These are phyloP conservation scores for Diglossa cyanea DNA, from an alignment of 2,797 vertebrate genomes.

Conservation along the genomic window DNA sequence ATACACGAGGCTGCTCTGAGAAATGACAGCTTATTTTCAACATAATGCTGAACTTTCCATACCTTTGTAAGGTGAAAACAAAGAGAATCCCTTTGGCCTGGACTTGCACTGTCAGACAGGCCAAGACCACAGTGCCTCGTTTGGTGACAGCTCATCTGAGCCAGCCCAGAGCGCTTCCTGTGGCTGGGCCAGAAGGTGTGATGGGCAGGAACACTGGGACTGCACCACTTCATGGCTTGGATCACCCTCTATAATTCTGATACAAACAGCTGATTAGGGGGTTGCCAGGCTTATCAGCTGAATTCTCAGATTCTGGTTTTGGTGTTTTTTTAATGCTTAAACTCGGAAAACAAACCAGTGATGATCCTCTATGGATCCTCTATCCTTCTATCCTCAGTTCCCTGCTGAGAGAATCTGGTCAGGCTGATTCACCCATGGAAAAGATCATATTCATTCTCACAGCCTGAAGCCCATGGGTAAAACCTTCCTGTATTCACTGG, in stretches of 20 bases:
- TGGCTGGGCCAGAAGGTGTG: not conserved
- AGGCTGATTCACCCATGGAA: not conserved
- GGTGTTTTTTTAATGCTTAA: not conserved
- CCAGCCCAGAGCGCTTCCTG: not conserved
- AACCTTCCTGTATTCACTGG: not conserved
- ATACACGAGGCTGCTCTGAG: not conserved
- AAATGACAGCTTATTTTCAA: not conserved
- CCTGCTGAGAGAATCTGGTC: not conserved
- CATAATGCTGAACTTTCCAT: not conserved
- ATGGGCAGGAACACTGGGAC: fast-evolving
- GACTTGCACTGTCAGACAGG: not conserved
- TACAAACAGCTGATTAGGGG: not conserved
- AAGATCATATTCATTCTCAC: not conserved
- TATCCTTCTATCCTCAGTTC: not conserved
- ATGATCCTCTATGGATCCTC: not conserved
- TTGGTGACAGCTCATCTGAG: not conserved
- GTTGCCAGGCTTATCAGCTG: not conserved
- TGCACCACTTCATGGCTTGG: not conserved
- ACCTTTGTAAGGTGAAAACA: not conserved
- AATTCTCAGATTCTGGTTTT: not conserved
- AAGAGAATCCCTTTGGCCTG: fast-evolving
- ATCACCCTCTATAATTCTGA: not conserved
- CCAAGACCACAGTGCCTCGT: not conserved
- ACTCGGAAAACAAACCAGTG: not conserved
- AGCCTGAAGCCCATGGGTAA: not conserved